A percentile compares a stretch with the other conserved stretches of the same genome.
phyloP scores from a whole-genome alignment of 2,113 vertebrate genomes.

The Phyllopteryx taeniolatus region DNA sequence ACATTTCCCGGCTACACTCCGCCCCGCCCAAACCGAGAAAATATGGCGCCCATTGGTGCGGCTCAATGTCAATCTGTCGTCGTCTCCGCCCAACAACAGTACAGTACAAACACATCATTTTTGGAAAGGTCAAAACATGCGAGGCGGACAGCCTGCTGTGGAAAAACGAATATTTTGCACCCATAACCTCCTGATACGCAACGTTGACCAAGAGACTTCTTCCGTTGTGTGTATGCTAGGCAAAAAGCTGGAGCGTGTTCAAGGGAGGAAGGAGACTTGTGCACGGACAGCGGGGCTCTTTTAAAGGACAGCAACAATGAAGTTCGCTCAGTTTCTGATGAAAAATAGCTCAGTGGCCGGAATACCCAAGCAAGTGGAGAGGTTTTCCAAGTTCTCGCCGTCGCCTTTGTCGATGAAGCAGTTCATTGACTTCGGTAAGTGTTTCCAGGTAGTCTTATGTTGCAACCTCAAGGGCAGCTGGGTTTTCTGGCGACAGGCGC shows the following conservation, averaged over 20 bases:
- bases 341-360: conserved; percentile 71
- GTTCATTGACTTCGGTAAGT: conserved; percentile 93
- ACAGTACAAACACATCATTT: neutral
- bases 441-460: neutral
- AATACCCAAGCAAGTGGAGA: conserved; percentile 78
- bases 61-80: conserved; percentile 25
- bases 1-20: neutral
- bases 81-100: conserved; percentile 12
- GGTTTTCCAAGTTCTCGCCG: conserved; percentile 89
- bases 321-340: conserved; percentile 81
- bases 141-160: neutral
- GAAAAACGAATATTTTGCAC: neutral
- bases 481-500: neutral
- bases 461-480: neutral
- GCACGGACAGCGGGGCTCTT: conserved; percentile 9
- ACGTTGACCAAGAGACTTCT: neutral
- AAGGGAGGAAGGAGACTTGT: conserved; percentile 23
- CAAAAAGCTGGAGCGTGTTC: conserved; percentile 15
- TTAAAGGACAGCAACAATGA: conserved; percentile 72
- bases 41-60: conserved; percentile 42
- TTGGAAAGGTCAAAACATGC: neutral
- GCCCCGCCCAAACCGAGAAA: neutral
- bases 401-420: conserved; percentile 96
- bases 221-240: neutral
- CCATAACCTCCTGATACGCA: neutral